Conservation (phyloP, 2,113 vertebrate species). For the Asarcornis scutulata region DNA sequence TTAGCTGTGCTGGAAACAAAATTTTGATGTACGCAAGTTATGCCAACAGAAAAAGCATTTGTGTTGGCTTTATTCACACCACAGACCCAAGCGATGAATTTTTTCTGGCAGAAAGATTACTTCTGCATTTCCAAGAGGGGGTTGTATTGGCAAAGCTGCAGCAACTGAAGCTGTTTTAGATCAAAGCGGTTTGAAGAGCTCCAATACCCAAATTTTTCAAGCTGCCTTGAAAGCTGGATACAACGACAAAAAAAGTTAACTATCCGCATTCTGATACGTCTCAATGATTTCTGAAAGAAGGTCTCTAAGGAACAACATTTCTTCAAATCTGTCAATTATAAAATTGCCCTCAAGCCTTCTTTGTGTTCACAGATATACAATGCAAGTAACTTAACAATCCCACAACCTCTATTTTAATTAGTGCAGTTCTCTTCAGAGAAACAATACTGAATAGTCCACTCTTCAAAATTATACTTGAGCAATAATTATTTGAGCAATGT, state of each 20-base stretch:
- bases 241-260: background rate
- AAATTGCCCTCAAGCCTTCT: background rate
- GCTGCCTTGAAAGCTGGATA: background rate
- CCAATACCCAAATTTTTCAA: background rate
- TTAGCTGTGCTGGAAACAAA: slow-evolving; percentile 4
- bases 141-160: background rate
- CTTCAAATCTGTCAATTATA: background rate
- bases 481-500: no score
- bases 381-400: background rate
- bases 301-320: background rate
- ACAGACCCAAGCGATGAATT: background rate
- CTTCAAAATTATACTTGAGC: background rate
- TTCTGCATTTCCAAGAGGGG: background rate
- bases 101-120: background rate
- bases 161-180: background rate
- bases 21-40: background rate
- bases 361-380: background rate
- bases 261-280: background rate
- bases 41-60: background rate
- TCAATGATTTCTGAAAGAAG: background rate
- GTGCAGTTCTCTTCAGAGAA: background rate
- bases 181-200: background rate
- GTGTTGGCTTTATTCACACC: background rate
- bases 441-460: background rate
- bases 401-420: background rate